Base-by-base conservation (phyloP, 2,797 vertebrate genomes). In the Sardinella longiceps region DNA sequence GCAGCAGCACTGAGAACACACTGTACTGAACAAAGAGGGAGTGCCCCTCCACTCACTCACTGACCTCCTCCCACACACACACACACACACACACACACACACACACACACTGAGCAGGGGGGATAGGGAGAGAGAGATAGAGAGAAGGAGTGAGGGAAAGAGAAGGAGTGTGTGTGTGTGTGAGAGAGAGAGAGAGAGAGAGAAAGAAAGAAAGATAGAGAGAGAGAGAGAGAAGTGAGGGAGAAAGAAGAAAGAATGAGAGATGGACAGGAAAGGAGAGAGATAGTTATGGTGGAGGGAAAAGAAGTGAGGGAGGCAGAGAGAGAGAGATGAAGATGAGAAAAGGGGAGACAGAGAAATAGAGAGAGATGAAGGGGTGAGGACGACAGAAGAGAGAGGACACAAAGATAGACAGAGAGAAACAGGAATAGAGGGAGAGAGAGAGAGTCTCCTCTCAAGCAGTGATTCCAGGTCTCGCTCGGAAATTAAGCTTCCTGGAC, bases 11-110 rank as follows among this genome's bases (percentile, higher is more conserved):
- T 25, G 56, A 77, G 82, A 84, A 77, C 77, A 85, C 58, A 11
- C 11, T 83, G 77, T 58, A 70, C 80, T 23, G 83, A 56, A 80
- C 70, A 82, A 43, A 82, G 39, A 63, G n/a, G 63, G 58, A 7
- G 39, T 58, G 33, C 20, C 51, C n/a, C 33, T 15, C 28, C 28
- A 37, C 63, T 33, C 63, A 4, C 63, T 63, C 58, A 11, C n/a
- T 11, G 51, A 14, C 25, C 53, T 45, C 30, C 6, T n/a, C n/a
- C 25, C 33, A 6, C 77, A 80, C 30, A 50, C 37, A 53, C 9
- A 83, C n/a, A 39, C 77, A 84, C 5, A 48, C n/a, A 48, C 30
- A 66, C 12, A 60, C 37, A 80, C 80, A 80, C 25, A 46, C 63
- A 70, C 63, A 70, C 63, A 23, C 37, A 45, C 80, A 81, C 37